Evolutionary conservation across 2,888 invertebrate genomes (phyloP).

Genomic region (Eurytoma californica): DNA sequence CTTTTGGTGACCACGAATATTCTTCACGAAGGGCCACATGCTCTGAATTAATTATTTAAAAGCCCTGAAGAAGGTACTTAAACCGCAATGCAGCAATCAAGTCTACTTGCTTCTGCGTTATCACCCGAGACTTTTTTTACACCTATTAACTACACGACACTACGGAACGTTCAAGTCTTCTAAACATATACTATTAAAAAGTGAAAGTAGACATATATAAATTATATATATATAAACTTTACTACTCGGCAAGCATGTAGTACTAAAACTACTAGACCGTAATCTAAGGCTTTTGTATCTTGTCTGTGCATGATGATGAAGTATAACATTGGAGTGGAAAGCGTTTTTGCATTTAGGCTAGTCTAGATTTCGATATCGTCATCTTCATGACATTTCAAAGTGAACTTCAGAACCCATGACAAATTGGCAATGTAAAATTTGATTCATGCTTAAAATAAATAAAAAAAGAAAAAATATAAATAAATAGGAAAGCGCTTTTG

Average conservation of each 20-base stretch:
- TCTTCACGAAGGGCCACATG: too few species aligned
- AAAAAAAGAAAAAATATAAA: not conserved
- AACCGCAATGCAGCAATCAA: too few species aligned
- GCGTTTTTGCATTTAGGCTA: slow-evolving; percentile 46
- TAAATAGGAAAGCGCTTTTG: slow-evolving; percentile 12
- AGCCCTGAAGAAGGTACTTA: too few species aligned
- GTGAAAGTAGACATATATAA: slow-evolving; percentile 13
- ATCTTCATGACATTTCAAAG: not conserved
- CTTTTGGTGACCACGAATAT: too few species aligned
- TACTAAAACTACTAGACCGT: slow-evolving; percentile 33
- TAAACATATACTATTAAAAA: slow-evolving; percentile 1
- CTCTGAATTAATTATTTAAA: too few species aligned
- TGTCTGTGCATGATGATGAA: slow-evolving; percentile 36
- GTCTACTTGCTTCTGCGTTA: too few species aligned
- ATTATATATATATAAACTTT: slow-evolving; percentile 9
- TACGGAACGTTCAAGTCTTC: too few species aligned
- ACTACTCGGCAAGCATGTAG: slow-evolving; percentile 21
- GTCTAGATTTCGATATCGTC: slow-evolving; percentile 23
- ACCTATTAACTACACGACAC: too few species aligned
- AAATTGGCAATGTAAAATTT: not conserved
- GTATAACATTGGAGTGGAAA: slow-evolving; percentile 49
- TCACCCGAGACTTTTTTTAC: too few species aligned
- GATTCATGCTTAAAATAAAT: slow-evolving; percentile 1
- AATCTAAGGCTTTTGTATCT: slow-evolving; percentile 28
- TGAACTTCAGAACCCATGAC: slow-evolving; percentile 4